A percentile compares a stretch with the other conserved stretches of the same genome.
These are phyloP conservation scores for Serilophus lunatus DNA, from an alignment of 2,113 vertebrate species.

Conservation along the genomic window DNA sequence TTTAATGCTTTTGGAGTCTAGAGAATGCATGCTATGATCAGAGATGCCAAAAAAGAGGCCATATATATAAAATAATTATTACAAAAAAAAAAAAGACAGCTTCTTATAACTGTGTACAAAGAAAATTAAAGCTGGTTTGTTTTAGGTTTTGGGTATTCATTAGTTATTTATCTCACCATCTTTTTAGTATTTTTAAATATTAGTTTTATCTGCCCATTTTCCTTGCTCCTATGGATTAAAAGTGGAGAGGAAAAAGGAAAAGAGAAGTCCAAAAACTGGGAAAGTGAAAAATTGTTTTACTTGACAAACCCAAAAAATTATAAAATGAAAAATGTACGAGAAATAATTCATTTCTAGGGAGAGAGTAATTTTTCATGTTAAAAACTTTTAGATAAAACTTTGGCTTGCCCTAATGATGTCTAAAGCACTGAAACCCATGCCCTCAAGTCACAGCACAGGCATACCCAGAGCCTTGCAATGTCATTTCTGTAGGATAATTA, in stretches of 20 bases:
- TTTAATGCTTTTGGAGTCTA: constrained; percentile 6
- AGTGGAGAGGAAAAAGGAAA: not conserved
- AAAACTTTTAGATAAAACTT: constrained; percentile 36
- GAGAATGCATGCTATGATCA: not conserved
- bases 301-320: constrained; percentile 11
- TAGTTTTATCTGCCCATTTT: not conserved
- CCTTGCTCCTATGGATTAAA: not conserved
- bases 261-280: not conserved
- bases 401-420: not conserved
- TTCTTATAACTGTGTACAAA: not conserved
- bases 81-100: not conserved
- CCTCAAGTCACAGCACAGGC: not conserved
- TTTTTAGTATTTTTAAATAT: not conserved
- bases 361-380: constrained; percentile 43
- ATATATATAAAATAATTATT: not conserved
- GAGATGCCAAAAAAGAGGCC: not conserved
- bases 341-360: constrained; percentile 20
- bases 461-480: not conserved
- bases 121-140: not conserved
- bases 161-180: not conserved
- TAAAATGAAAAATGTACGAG: constrained; percentile 46
- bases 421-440: constrained; percentile 12
- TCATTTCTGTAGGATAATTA: constrained; percentile 20
- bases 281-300: constrained; percentile 37
- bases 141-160: not conserved